phyloP scores from a whole-genome alignment of 1,140 invertebrate species.

The Lamellibrachia luymesi region DNA sequence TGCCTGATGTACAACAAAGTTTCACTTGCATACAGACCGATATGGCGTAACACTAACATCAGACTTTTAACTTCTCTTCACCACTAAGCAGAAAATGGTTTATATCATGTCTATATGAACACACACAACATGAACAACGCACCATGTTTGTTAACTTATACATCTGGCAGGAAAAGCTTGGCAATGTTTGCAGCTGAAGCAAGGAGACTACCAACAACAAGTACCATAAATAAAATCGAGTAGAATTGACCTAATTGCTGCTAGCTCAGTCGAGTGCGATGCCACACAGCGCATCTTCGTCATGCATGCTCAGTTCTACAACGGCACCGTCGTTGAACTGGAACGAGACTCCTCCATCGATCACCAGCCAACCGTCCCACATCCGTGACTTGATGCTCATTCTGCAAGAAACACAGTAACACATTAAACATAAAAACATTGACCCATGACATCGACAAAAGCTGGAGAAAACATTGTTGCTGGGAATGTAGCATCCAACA shows the following conservation, averaged over 20 bases:
- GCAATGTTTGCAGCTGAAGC: slow-evolving; percentile 3
- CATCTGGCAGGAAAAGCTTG: background rate
- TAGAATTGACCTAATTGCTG: background rate
- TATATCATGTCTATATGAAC: background rate
- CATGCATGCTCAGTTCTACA: slow-evolving; percentile 77
- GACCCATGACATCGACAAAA: background rate
- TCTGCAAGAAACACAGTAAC: slow-evolving; percentile 42
- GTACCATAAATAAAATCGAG: background rate
- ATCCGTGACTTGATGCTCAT: slow-evolving; percentile 84
- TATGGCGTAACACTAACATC: background rate
- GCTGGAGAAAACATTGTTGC: background rate
- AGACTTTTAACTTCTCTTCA: background rate
- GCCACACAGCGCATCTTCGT: slow-evolving; percentile 78
- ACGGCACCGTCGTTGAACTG: slow-evolving; percentile 91
- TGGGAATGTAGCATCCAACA: background rate
- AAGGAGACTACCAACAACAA: background rate
- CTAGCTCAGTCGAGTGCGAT: slow-evolving; percentile 18
- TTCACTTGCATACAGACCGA: background rate
- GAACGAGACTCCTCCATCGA: slow-evolving; percentile 94
- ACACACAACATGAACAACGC: background rate
- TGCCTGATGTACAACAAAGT: background rate
- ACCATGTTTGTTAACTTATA: background rate
- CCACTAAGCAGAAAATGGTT: background rate
- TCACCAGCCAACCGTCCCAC: slow-evolving; percentile 88
- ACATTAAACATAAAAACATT: background rate